A percentile compares a stretch with the other conserved stretches of the same genome.
Evolutionary conservation across 2,113 vertebrate species (phyloP).

Genomic region (Melierax canorus): DNA sequence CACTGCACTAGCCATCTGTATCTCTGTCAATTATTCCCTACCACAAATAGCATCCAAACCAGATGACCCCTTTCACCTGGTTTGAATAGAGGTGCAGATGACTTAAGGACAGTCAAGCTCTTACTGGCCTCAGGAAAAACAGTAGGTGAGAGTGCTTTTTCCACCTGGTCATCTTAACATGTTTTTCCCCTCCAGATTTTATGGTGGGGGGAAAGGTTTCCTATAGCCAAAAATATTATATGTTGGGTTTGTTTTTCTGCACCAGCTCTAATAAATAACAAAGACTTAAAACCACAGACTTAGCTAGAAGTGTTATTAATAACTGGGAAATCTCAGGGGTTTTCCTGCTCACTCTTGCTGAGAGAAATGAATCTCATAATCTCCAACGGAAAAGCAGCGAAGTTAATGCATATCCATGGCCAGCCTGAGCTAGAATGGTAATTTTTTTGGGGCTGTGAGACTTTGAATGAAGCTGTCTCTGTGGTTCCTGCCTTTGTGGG

Average conservation of each 20-base stretch:
- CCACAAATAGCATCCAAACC: neutral
- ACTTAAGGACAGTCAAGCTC: neutral
- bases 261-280: neutral
- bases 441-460: neutral
- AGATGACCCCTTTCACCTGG: neutral
- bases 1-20: neutral
- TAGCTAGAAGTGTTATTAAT: neutral
- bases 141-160: neutral
- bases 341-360: neutral
- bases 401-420: neutral
- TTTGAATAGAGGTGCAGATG: neutral
- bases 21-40: neutral
- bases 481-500: neutral
- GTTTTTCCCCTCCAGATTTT: neutral
- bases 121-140: neutral
- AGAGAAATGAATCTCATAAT: neutral
- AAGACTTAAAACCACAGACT: neutral
- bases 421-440: neutral
- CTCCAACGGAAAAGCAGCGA: neutral
- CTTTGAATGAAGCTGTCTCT: neutral
- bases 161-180: neutral
- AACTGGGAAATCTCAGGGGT: neutral
- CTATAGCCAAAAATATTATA: neutral
- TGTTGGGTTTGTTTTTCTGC: neutral
- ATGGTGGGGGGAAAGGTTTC: neutral